Evolutionary conservation across 2,113 vertebrate species (phyloP).

Genomic region (Lagenorhynchus albirostris): DNA sequence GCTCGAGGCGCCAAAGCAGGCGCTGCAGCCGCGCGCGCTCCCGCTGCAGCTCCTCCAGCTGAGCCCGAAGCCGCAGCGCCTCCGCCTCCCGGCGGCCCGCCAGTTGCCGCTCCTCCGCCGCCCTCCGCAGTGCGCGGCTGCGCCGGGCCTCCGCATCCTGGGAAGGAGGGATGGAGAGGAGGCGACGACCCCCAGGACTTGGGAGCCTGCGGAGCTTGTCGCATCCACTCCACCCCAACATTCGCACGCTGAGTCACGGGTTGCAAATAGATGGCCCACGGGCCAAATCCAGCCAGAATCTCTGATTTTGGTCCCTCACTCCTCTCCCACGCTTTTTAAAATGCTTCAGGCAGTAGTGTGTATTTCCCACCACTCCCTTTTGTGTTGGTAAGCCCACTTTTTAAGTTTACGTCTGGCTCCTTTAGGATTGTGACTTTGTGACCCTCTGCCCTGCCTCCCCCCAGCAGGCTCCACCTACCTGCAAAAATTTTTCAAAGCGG

Average conservation of each 20-base stretch:
- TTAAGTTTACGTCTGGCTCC: background rate
- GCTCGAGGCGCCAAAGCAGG: constrained; percentile 58
- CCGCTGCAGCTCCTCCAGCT: constrained; percentile 60
- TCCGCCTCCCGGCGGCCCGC: constrained; percentile 50
- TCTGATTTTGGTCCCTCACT: background rate
- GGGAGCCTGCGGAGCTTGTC: background rate
- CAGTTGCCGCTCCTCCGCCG: constrained; percentile 53
- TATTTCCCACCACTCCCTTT: background rate
- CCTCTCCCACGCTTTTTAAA: background rate
- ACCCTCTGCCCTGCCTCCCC: background rate
- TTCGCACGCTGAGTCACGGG: fast-evolving
- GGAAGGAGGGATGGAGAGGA: background rate
- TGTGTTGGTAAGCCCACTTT: too few relatives aligned
- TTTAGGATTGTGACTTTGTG: background rate
- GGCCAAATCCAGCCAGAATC: background rate
- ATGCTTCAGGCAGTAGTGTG: background rate
- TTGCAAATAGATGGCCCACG: background rate
- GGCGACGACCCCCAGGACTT: background rate
- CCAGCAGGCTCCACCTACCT: constrained; percentile 74
- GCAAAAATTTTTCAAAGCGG: constrained; percentile 79
- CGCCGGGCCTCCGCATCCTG: constrained; percentile 80
- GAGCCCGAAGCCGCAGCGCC: constrained; percentile 46
- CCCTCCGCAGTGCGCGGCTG: constrained; percentile 65
- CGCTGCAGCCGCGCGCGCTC: constrained; percentile 69
- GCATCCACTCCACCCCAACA: background rate